Percentiles rank a stretch among this genome's conserved stretches.
Conservation (phyloP, 1,140 invertebrate species). For the Polyergus mexicanus region DNA sequence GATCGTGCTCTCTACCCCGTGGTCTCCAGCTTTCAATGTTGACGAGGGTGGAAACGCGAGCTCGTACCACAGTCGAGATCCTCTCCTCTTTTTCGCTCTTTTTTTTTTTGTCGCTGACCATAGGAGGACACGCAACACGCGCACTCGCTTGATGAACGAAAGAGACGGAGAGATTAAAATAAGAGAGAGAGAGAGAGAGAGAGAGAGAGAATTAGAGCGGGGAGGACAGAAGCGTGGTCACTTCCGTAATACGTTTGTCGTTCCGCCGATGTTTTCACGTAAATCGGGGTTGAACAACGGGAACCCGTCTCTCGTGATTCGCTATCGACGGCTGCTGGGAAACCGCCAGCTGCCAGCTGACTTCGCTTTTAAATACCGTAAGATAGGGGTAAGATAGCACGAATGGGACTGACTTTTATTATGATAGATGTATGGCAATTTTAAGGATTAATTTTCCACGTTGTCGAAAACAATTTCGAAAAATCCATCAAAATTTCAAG, state of each 20-base stretch:
- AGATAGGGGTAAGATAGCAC: constrained; percentile 27
- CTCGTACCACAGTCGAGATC: constrained; percentile 77
- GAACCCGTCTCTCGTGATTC: constrained; percentile 47
- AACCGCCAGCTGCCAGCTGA: constrained; percentile 51
- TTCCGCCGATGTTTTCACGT: constrained; percentile 43
- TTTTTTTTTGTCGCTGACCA: constrained; percentile 75
- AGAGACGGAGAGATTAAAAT: constrained; percentile 19
- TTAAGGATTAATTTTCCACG: background rate
- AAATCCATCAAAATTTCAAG: background rate
- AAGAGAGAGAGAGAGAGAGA: constrained; percentile 55
- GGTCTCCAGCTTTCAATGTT: constrained; percentile 80
- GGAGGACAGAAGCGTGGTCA: constrained; percentile 64
- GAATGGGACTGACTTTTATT: background rate
- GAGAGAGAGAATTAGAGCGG: constrained; percentile 40
- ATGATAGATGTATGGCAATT: background rate
- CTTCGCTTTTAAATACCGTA: constrained; percentile 47
- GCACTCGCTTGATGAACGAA: constrained; percentile 41
- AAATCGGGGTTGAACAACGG: constrained; percentile 61
- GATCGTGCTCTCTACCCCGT: constrained; percentile 73
- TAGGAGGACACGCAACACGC: constrained; percentile 61
- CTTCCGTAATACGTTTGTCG: constrained; percentile 50
- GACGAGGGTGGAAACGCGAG: constrained; percentile 81
- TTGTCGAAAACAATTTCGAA: background rate
- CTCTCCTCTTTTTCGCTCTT: constrained; percentile 52
- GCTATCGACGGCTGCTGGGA: constrained; percentile 52